Conservation (phyloP, 2,888 invertebrate genomes). For the Drosophila pseudotalamancana region DNA sequence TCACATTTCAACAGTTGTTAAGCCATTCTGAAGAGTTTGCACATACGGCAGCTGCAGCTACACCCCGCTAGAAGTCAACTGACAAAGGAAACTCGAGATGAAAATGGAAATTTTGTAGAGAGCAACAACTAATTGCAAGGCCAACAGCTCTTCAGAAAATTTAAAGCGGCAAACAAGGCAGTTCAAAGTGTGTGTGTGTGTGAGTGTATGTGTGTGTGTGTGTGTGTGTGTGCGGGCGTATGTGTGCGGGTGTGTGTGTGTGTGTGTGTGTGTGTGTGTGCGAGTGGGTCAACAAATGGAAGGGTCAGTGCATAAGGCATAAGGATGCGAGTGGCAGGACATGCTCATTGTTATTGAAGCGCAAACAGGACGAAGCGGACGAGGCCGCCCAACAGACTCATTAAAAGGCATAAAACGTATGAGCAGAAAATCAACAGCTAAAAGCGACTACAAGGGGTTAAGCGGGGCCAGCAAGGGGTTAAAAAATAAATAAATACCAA, state of each 20-base stretch:
- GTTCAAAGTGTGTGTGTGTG: neutral
- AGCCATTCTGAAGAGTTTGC: constrained; percentile 40
- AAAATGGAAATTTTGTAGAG: constrained; percentile 35
- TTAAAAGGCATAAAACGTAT: constrained; percentile 73
- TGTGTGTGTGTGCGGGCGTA: constrained; percentile 23
- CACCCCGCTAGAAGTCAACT: constrained; percentile 23
- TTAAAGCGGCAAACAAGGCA: constrained; percentile 41
- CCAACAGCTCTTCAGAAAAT: constrained; percentile 67
- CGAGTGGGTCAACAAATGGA: constrained; percentile 47
- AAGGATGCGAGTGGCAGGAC: constrained; percentile 32
- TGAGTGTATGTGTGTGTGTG: constrained; percentile 9
- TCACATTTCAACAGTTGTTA: constrained; percentile 40
- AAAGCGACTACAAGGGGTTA: neutral
- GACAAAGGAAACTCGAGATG: constrained; percentile 25
- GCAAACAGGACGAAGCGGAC: constrained; percentile 37
- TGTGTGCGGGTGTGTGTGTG: neutral
- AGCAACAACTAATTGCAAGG: constrained; percentile 76
- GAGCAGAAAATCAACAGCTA: constrained; percentile 64
- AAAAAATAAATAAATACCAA: constrained; percentile 10
- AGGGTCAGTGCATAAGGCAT: constrained; percentile 38
- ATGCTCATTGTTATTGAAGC: constrained; percentile 65
- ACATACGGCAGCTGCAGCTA: constrained; percentile 23
- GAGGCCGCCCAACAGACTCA: constrained; percentile 47
- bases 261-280: constrained; percentile 20
- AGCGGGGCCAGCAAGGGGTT: constrained; percentile 7